Conservation (phyloP, 2,113 vertebrate species). For the Eurypyga helias region DNA sequence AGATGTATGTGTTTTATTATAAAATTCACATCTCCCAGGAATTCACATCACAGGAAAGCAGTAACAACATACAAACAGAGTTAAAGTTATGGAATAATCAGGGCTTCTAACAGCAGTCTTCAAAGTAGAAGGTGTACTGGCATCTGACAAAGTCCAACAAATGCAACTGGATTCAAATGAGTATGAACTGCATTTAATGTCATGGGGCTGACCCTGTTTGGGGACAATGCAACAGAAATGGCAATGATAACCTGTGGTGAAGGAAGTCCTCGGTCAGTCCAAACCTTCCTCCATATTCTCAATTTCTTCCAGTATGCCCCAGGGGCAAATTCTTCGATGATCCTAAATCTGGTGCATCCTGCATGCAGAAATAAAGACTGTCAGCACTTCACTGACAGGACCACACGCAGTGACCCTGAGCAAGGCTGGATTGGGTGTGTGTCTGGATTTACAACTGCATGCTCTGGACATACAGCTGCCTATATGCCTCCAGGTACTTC, state of each 20-base stretch:
- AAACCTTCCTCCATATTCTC: not conserved
- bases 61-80: not conserved
- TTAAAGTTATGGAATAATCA: slow-evolving; percentile 10
- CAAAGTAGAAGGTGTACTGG: not conserved
- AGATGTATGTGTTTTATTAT: not conserved
- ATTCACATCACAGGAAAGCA: not conserved
- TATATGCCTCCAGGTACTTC: not conserved
- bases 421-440: not conserved
- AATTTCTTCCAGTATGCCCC: not conserved
- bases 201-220: not conserved
- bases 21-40: not conserved
- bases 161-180: not conserved
- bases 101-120: not conserved
- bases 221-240: not conserved
- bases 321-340: not conserved
- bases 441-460: not conserved
- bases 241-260: not conserved
- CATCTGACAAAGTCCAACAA: not conserved
- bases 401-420: rapidly evolving
- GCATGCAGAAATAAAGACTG: not conserved
- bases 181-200: not conserved
- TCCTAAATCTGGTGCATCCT: not conserved
- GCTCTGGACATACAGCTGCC: not conserved
- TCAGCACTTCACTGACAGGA: not conserved
- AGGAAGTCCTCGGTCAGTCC: not conserved